These are phyloP conservation scores for Hydrocynus forskahlii DNA, from an alignment of 2,797 vertebrate genomes.

Conservation along the genomic window DNA sequence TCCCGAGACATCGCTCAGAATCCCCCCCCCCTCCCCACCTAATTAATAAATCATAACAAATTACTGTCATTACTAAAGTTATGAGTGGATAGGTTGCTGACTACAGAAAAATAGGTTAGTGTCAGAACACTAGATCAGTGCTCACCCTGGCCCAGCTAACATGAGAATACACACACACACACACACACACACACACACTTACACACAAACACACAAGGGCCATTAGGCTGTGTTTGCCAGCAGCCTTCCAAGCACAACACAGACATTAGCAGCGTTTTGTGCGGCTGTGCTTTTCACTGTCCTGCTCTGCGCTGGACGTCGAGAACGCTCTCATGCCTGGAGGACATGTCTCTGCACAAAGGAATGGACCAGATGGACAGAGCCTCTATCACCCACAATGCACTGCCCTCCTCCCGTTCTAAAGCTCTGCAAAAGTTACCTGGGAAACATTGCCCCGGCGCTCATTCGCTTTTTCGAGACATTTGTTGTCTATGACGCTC, in stretches of 20 bases:
- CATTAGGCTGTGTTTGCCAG: conserved; percentile 70
- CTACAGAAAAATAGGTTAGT: conserved; percentile 33
- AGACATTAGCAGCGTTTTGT: conserved; percentile 69
- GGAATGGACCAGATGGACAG: conserved; percentile 59
- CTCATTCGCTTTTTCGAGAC: conserved; percentile 62
- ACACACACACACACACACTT: conserved; percentile 14
- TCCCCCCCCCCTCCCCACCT: not conserved
- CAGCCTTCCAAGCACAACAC: conserved; percentile 67
- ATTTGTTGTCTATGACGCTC: conserved; percentile 43
- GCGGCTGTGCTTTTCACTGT: conserved; percentile 77
- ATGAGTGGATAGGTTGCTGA: conserved; percentile 12
- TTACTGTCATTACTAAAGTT: conserved; percentile 3
- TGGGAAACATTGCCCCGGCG: not conserved
- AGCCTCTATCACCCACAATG: conserved; percentile 31
- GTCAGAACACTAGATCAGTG: conserved; percentile 36
- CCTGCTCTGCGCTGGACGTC: conserved; percentile 69
- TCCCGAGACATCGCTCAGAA: conserved; percentile 1
- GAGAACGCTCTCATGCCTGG: conserved; percentile 76
- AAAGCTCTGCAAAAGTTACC: conserved; percentile 34
- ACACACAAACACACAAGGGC: conserved; percentile 56
- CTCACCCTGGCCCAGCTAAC: conserved; percentile 68
- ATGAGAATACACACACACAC: conserved; percentile 3
- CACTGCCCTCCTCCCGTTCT: conserved; percentile 59
- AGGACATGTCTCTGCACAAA: conserved; percentile 79
- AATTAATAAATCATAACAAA: conserved; percentile 37